Percentiles rank a stretch among this genome's conserved stretches.
Conservation (phyloP, 2,113 vertebrate genomes). For the Sclerurus mexicanus region DNA sequence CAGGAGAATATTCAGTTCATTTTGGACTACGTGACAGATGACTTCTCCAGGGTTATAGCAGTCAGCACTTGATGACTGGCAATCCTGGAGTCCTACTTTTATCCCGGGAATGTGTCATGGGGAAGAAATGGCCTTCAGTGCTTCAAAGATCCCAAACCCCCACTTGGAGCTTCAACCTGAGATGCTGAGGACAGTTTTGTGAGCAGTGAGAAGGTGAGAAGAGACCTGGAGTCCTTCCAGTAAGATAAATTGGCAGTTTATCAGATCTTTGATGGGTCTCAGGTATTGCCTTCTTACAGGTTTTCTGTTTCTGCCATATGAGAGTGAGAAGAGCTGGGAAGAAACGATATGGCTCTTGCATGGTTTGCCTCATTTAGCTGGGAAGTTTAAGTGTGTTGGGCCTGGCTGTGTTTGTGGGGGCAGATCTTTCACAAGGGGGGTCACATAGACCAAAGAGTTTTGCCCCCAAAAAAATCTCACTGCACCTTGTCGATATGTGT, state of each 20-base stretch:
- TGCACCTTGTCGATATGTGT: background rate
- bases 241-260: background rate
- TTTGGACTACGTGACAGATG: fast-evolving
- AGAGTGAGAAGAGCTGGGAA: background rate
- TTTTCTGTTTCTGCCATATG: background rate
- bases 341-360: background rate
- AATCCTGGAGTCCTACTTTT: background rate
- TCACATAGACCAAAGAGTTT: background rate
- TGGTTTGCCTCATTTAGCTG: background rate
- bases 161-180: background rate
- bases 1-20: background rate
- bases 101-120: background rate
- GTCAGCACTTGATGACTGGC: fast-evolving
- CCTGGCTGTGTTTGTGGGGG: background rate
- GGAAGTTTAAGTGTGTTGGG: background rate
- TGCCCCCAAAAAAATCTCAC: background rate
- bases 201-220: background rate
- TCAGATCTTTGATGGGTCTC: background rate
- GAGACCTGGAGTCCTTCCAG: background rate
- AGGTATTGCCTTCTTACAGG: background rate
- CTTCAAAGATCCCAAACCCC: background rate
- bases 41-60: background rate
- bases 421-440: background rate
- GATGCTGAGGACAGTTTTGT: background rate
- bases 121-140: background rate